Conservation (phyloP, 2,797 vertebrate genomes). For the Chloroceryle amazona region DNA sequence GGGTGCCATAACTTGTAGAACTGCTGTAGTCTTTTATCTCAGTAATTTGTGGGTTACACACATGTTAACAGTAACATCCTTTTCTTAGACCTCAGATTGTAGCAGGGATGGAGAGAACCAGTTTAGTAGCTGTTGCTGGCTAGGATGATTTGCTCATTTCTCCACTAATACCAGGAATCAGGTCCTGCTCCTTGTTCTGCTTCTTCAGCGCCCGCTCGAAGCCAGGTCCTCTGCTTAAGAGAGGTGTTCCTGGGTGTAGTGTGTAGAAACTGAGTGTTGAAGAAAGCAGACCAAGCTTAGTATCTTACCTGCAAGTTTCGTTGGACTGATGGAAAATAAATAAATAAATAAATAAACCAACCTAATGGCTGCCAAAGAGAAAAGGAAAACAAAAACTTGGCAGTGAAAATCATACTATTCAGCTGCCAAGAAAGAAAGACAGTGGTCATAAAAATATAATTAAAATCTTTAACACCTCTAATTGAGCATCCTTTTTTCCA, state of each 20-base stretch:
- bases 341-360: neutral
- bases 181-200: too few species aligned
- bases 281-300: neutral
- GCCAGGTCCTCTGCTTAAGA: neutral
- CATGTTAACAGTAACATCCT: neutral
- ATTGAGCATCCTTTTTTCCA: neutral
- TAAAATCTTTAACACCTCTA: constrained; percentile 9
- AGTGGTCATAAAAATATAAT: neutral
- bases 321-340: neutral
- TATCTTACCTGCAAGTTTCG: neutral
- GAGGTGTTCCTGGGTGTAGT: neutral
- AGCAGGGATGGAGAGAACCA: neutral
- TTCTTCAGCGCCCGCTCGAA: too few species aligned
- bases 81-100: neutral
- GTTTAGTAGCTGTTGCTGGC: neutral
- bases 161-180: neutral
- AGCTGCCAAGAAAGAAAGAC: neutral
- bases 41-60: neutral
- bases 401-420: neutral
- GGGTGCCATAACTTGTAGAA: neutral
- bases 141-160: neutral
- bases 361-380: neutral
- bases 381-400: neutral
- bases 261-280: neutral
- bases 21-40: neutral